A percentile compares a stretch with the other conserved stretches of the same genome.
Conservation (phyloP, 2,888 invertebrate genomes). For the Protophormia terraenovae region DNA sequence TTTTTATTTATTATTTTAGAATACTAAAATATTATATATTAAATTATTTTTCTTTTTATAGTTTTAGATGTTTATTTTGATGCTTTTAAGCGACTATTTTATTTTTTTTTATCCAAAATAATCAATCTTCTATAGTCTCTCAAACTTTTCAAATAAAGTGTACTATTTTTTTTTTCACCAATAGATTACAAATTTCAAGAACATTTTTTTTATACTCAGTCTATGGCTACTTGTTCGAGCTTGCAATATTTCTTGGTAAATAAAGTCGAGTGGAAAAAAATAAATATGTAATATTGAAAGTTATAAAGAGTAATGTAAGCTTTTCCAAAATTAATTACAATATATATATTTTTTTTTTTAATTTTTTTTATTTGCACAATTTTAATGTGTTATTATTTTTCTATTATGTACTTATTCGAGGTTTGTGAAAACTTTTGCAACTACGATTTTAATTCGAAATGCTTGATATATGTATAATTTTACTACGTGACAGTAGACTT, state of each 20-base stretch:
- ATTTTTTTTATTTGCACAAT: too few relatives aligned
- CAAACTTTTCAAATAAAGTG: background rate
- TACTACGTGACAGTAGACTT: too few relatives aligned
- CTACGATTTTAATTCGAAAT: too few relatives aligned
- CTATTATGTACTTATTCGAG: background rate
- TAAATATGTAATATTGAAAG: background rate
- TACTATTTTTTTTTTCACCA: background rate
- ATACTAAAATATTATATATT: background rate
- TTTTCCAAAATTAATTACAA: too few relatives aligned
- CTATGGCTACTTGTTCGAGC: background rate
- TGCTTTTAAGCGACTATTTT: background rate
- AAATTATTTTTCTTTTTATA: background rate
- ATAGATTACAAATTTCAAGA: background rate
- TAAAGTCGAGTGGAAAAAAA: background rate
- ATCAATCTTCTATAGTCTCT: constrained; percentile 3
- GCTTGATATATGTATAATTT: too few relatives aligned
- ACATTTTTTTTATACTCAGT: background rate
- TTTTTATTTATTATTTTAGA: background rate
- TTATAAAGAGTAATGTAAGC: too few relatives aligned
- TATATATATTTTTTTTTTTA: too few relatives aligned
- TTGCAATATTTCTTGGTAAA: too few relatives aligned
- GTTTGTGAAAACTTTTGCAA: too few relatives aligned
- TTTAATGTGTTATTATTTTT: too few relatives aligned
- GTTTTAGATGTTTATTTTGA: background rate
- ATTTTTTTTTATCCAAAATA: background rate